Conservation (phyloP, 2,888 invertebrate genomes). For the Torymus tubicola region DNA sequence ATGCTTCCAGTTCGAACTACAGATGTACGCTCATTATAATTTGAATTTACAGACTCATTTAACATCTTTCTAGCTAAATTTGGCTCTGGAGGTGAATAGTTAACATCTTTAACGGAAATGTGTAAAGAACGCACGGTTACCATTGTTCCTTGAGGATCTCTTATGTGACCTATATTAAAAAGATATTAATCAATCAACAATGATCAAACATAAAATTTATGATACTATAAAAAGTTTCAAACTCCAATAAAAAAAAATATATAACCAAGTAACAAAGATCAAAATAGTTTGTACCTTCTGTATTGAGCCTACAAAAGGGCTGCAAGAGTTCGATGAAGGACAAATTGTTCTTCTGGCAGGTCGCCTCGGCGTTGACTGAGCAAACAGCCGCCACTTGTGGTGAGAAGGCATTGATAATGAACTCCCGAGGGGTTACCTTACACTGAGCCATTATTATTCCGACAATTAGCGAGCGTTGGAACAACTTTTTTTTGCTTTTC, state of each 20-base stretch:
- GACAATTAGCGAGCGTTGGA: too few species aligned
- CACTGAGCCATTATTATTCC: conserved; percentile 78
- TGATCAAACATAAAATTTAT: too few species aligned
- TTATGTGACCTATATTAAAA: conserved; percentile 84
- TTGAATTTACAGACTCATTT: conserved; percentile 87
- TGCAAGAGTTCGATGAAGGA: conserved; percentile 93
- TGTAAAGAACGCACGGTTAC: conserved; percentile 87
- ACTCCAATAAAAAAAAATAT: too few species aligned
- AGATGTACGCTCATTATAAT: conserved; percentile 79
- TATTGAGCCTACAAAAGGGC: conserved; percentile 88
- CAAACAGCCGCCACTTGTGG: conserved; percentile 92
- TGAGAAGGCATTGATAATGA: conserved; percentile 92
- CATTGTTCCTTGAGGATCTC: conserved; percentile 87
- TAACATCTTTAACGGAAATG: conserved; percentile 88
- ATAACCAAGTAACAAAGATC: too few species aligned
- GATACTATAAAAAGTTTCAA: too few species aligned
- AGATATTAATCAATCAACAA: neutral
- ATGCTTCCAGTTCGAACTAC: conserved; percentile 79
- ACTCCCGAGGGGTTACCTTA: conserved; percentile 87
- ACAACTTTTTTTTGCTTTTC: too few species aligned
- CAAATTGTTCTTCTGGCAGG: conserved; percentile 93
- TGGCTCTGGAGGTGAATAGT: conserved; percentile 88
- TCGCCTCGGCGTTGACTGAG: conserved; percentile 88
- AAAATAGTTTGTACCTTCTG: conserved; percentile 80
- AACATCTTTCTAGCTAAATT: conserved; percentile 89